A percentile compares a stretch with the other conserved stretches of the same genome.
These are phyloP conservation scores for Sebastes reedi DNA, from an alignment of 2,797 vertebrate genomes.

Conservation along the genomic window DNA sequence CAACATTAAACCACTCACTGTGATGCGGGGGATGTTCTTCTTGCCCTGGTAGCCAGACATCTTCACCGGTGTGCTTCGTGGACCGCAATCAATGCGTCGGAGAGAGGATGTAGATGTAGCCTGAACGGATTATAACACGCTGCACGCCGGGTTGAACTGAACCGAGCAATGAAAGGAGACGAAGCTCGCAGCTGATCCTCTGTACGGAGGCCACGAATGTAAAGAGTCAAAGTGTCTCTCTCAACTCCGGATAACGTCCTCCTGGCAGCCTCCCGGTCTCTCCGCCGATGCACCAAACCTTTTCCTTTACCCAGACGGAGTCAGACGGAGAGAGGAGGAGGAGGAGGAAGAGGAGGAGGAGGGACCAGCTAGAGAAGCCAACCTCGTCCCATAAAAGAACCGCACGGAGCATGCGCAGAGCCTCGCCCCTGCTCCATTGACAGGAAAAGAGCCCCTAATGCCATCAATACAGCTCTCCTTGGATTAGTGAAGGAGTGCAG, in stretches of 20 bases:
- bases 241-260: conserved; percentile 59
- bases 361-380: conserved; percentile 66
- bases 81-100: conserved; percentile 39
- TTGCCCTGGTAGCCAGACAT: conserved; percentile 99
- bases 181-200: conserved; percentile 15
- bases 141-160: conserved; percentile 17
- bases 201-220: conserved; percentile 16
- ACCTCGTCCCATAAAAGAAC: conserved; percentile 62
- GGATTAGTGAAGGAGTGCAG: conserved; percentile 56
- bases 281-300: conserved; percentile 80
- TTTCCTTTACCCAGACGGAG: conserved; percentile 78
- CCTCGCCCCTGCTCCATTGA: conserved; percentile 89
- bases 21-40: conserved; percentile 99
- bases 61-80: conserved; percentile 56
- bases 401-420: conserved; percentile 86
- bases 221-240: conserved; percentile 27
- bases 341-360: neutral
- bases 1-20: conserved; percentile 87
- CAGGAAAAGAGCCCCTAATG: conserved; percentile 70
- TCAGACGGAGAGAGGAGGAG: conserved; percentile 70
- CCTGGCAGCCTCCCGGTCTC: conserved; percentile 76
- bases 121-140: conserved; percentile 35
- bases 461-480: conserved; percentile 59
- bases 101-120: conserved; percentile 21
- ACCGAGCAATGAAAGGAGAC: conserved; percentile 1